Evolutionary conservation across 2,113 vertebrate genomes (phyloP), one percentile per base, ranked within the genome.

Genomic region (Prunella fulvescens): DNA sequence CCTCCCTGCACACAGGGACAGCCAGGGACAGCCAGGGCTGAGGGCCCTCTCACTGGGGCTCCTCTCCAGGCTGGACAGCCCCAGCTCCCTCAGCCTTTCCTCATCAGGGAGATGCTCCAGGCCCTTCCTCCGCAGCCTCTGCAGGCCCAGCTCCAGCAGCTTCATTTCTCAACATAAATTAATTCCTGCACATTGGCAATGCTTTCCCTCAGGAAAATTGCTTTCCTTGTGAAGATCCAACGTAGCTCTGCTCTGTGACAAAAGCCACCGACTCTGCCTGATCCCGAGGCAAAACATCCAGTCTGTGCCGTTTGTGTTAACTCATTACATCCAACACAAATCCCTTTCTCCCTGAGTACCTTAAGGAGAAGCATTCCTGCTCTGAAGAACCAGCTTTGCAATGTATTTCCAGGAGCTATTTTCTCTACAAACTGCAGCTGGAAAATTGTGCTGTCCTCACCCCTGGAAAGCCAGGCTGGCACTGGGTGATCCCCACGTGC

Each of bases 401-500:
- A 6, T 20, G 16, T 6, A 8, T 62, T 85, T 79, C 61, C 73
- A 71, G 9, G 13, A 87, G 39, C 33, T 71, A 7, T 54, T 84
- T 69, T n/a, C 60, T 48, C 54, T 51, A 42, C 28, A 14, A 7
- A 13, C 19, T 14, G 11, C 5, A 25, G 25, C 53, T 72, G 62
- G 71, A 51, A 35, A 37, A 57, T 5, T 0, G 28, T 9, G 58
- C 28, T 8, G 61, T 19, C 11, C 42, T 76, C n/a, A 12, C 11
- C 37, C n/a, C 61, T n/a, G 14, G 69, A 69, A 70, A 0, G 0
- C 7, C 58, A 60, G 64, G 45, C 48, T 73, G 37, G 40, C 48
- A 56, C n/a, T 1, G 23, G 57, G 48, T 0, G 0, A 60, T 51
- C 35, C 28, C 42, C 31, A 19, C 1, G 1, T 1, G 2, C n/a